Base-by-base conservation (phyloP, 2,113 vertebrate genomes). In the Orycteropus afer region DNA sequence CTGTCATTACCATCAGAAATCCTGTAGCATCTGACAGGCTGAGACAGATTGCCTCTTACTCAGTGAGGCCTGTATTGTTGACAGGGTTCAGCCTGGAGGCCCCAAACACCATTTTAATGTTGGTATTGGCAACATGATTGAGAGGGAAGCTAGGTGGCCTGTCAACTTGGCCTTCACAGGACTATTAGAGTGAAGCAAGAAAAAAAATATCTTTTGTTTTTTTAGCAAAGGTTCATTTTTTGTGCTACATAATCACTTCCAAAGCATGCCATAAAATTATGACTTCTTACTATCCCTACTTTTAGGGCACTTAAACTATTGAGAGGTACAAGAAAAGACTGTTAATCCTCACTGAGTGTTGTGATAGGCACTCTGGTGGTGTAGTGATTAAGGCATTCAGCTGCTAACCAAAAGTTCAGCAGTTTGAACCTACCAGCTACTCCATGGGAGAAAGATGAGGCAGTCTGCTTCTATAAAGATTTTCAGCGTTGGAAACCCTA, bases 201-300 rank as follows among this genome's bases (percentile, higher is more conserved):
- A 88, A 93, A 76, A 86, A 78, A 96, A 91, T 95, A 47, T 83
- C n/a, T 93, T 97, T 97, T 97, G 92, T 95, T 95, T 96, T 95
- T 96, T 92, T 91, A 86, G 78, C 74, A 88, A 95, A 79, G 42
- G 85, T 96, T 15, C 32, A 27, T 80, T 94, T 96, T 73, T 85
- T 86, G 63, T 93, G 78, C 80, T 89, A 65, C 18, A 22, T 29
- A 18, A 91, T 77, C 61, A 80, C 76, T 63, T 95, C 61, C 37
- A 85, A 95, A 93, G 85, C 80, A 85, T 87, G 81, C 73, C 67
- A 69, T 79, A 59, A 93, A 89, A 89, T 82, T 77, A 90, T 73
- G 51, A 20, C 73, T 76, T 88, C 89, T 92, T 84, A 4, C n/a
- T 78, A n/a, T 42, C 42, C 3, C 37, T 63, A 34, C 61, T 90